Conservation (phyloP, 2,888 invertebrate species). For the Chalcosyrphus nemorum region DNA sequence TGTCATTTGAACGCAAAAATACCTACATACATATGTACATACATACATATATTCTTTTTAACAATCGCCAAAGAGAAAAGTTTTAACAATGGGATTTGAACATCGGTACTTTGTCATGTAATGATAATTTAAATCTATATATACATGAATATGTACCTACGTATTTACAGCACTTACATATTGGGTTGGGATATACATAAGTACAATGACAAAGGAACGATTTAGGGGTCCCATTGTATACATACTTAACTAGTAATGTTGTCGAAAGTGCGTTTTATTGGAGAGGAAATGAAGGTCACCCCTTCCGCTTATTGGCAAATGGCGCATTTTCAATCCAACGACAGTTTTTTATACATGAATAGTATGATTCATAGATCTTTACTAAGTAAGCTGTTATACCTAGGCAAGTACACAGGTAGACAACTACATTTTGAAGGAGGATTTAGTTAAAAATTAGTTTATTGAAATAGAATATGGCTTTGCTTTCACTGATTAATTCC, state of each 20-base stretch:
- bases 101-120: conserved; percentile 8
- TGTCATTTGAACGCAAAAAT: conserved; percentile 41
- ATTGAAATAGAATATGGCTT: too few species aligned
- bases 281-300: background rate
- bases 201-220: background rate
- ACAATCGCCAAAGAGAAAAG: background rate
- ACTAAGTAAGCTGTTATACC: too few species aligned
- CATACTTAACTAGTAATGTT: background rate
- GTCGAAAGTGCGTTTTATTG: background rate
- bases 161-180: background rate
- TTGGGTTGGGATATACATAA: background rate
- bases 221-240: background rate
- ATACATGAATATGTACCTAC: background rate
- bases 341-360: too few species aligned
- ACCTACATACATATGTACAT: background rate
- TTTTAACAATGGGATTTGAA: conserved; percentile 1
- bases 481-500: too few species aligned
- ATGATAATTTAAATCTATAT: background rate
- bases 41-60: background rate
- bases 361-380: too few species aligned
- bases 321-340: too few species aligned
- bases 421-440: too few species aligned
- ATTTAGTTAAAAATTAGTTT: too few species aligned
- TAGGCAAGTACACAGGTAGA: too few species aligned
- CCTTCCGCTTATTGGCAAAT: background rate